phyloP scores from a whole-genome alignment of 1,140 invertebrate genomes.

The Rhopalosiphum maidis region DNA sequence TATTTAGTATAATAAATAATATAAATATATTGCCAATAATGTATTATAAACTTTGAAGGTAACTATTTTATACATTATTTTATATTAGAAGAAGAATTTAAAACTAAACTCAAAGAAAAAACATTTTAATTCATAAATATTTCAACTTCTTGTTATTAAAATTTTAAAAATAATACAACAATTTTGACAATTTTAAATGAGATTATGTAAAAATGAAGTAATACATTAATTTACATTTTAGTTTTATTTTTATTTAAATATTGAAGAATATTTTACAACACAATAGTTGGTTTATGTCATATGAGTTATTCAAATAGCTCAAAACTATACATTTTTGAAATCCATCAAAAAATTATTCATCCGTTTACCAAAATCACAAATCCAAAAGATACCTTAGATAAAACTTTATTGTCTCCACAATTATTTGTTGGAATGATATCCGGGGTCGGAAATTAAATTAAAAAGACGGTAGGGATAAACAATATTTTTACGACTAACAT shows the following conservation, averaged over 20 bases:
- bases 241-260: not conserved
- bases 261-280: not conserved
- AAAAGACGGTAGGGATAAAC: slow-evolving; percentile 31
- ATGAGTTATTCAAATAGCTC: not conserved
- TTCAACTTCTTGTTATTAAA: not conserved
- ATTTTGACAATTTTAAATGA: not conserved
- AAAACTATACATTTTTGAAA: slow-evolving; percentile 22
- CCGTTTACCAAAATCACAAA: not conserved
- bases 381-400: slow-evolving; percentile 37
- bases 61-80: not conserved
- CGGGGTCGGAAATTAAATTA: slow-evolving; percentile 53
- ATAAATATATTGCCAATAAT: not conserved
- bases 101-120: too few relatives aligned
- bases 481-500: slow-evolving; percentile 54
- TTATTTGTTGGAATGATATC: slow-evolving; percentile 45
- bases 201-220: not conserved
- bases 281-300: too few relatives aligned
- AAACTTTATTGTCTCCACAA: slow-evolving; percentile 48
- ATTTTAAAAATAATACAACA: not conserved
- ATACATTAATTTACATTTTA: not conserved
- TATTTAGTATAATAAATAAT: too few relatives aligned
- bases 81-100: too few relatives aligned
- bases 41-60: not conserved
- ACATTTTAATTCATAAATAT: not conserved
- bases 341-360: not conserved